Evolutionary conservation across 2,888 invertebrate genomes (phyloP).

Genomic region (Erpobdella octoculata): DNA sequence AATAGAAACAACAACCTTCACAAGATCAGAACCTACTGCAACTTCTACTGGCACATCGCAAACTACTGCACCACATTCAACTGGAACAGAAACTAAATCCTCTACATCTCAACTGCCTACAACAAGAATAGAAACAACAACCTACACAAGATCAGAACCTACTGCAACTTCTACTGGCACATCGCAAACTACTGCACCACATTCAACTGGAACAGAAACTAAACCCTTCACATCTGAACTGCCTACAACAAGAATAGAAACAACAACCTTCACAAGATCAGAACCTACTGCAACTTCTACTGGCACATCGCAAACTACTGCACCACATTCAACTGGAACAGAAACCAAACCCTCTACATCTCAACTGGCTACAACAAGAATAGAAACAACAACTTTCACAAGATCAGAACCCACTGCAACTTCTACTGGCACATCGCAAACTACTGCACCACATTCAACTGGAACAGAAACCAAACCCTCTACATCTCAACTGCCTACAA

Average conservation of each 20-base stretch:
- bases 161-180: background rate
- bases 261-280: background rate
- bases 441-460: background rate
- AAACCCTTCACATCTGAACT: background rate
- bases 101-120: background rate
- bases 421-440: background rate
- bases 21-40: background rate
- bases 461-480: background rate
- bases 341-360: background rate
- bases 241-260: background rate
- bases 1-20: background rate
- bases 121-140: background rate
- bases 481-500: background rate
- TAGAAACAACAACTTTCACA: background rate
- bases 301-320: background rate
- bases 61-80: background rate
- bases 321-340: background rate
- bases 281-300: background rate
- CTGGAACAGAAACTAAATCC: background rate
- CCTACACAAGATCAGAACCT: background rate
- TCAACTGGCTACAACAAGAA: background rate
- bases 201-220: background rate
- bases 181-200: background rate
- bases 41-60: background rate
- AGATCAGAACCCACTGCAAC: background rate